These are phyloP conservation scores for Sycophila texana DNA, from an alignment of 2,888 invertebrate genomes.

Conservation along the genomic window DNA sequence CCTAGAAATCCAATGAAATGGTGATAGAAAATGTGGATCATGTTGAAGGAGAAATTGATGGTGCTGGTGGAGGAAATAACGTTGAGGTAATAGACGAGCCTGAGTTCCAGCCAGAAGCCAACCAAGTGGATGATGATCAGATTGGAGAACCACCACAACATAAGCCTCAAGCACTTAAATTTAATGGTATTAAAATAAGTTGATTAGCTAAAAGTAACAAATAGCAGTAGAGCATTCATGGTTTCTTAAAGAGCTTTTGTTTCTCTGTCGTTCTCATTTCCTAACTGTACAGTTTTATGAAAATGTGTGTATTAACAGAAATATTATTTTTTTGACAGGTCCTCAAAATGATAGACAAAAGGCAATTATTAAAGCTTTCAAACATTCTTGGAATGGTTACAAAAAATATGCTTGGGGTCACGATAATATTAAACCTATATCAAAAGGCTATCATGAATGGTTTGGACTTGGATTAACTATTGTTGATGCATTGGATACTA, in stretches of 20 bases:
- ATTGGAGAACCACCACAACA: constrained; percentile 72
- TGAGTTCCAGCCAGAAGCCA: constrained; percentile 72
- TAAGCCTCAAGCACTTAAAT: constrained; percentile 68
- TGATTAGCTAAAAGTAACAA: background rate
- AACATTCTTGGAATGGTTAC: constrained; percentile 96
- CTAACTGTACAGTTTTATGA: background rate
- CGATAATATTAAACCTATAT: constrained; percentile 95
- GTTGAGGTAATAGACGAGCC: constrained; percentile 77
- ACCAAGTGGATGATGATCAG: constrained; percentile 72
- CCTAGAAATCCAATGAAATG: constrained; percentile 67
- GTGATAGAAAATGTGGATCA: constrained; percentile 70
- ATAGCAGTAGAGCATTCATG: background rate
- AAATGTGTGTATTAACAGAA: background rate
- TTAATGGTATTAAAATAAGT: constrained; percentile 63
- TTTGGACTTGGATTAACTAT: constrained; percentile 97
- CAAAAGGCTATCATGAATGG: constrained; percentile 92
- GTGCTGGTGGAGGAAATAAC: constrained; percentile 57
- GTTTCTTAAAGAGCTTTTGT: too few relatives aligned
- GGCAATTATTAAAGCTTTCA: constrained; percentile 92
- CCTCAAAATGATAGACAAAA: constrained; percentile 88
- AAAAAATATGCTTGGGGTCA: constrained; percentile 97
- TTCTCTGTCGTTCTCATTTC: background rate
- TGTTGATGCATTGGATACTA: constrained; percentile 95
- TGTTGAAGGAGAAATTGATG: constrained; percentile 64
- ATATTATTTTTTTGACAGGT: constrained; percentile 75